Conservation (phyloP, 2,113 vertebrate species). For the Nanger granti region DNA sequence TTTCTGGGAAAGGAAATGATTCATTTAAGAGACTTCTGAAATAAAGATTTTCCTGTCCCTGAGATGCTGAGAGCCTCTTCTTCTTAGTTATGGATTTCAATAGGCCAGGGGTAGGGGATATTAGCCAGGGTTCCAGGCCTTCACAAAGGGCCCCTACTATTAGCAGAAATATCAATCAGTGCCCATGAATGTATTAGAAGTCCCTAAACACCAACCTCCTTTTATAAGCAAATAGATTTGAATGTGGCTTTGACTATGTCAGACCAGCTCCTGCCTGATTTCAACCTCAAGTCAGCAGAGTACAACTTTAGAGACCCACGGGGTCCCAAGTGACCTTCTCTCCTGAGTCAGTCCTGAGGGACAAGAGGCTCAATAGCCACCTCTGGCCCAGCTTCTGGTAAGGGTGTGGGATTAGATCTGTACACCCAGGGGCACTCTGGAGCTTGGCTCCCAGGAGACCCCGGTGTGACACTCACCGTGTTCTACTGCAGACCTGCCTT, state of each 20-base stretch:
- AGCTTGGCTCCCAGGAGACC: neutral
- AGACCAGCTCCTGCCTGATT: neutral
- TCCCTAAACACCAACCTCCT: neutral
- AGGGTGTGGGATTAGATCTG: neutral
- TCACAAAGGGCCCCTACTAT: neutral
- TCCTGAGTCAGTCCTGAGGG: neutral
- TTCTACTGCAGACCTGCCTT: neutral
- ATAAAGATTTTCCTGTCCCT: slow-evolving; percentile 26
- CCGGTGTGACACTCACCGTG: neutral
- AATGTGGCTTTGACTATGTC: neutral
- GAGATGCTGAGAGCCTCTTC: slow-evolving; percentile 10
- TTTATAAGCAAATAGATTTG: neutral
- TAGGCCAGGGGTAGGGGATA: neutral
- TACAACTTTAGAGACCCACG: neutral
- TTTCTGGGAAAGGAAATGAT: neutral
- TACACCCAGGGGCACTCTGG: neutral
- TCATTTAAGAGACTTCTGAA: slow-evolving; percentile 29
- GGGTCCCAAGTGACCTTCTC: neutral
- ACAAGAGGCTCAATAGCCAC: neutral
- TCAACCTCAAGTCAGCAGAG: neutral
- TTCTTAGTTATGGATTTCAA: slow-evolving; percentile 24
- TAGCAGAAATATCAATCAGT: neutral
- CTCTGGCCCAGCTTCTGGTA: neutral
- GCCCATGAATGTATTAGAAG: neutral
- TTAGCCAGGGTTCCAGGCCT: neutral